Percentiles rank a stretch among this genome's conserved stretches.
These are phyloP conservation scores for Coturnix japonica DNA, from an alignment of 2,113 vertebrate species.

Conservation along the genomic window DNA sequence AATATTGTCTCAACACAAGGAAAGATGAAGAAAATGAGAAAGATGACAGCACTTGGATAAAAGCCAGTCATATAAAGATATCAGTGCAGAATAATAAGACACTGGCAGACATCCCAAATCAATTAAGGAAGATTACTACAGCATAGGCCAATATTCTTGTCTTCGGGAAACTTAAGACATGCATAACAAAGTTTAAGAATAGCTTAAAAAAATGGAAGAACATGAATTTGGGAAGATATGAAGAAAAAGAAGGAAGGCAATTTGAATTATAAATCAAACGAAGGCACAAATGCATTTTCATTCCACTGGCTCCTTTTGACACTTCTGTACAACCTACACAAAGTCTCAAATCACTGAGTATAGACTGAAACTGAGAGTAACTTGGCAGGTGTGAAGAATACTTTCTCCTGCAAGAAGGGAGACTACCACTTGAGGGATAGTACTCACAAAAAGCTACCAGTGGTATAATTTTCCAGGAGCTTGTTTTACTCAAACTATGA, in stretches of 20 bases:
- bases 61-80: slow-evolving; percentile 70
- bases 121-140: slow-evolving; percentile 76
- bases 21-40: slow-evolving; percentile 59
- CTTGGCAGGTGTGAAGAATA: background rate
- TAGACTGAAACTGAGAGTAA: background rate
- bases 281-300: background rate
- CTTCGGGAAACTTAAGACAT: slow-evolving; percentile 59
- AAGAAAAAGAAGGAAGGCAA: background rate
- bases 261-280: slow-evolving; percentile 24
- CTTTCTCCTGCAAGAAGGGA: background rate
- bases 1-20: slow-evolving; percentile 53
- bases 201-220: slow-evolving; percentile 18
- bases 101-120: slow-evolving; percentile 76
- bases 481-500: background rate
- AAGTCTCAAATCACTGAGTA: background rate
- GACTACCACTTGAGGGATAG: background rate
- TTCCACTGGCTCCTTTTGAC: background rate
- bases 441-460: background rate
- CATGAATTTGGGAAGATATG: background rate
- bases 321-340: background rate
- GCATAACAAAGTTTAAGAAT: slow-evolving; percentile 42
- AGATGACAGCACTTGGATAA: slow-evolving; percentile 58
- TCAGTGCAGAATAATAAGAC: slow-evolving; percentile 57
- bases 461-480: background rate
- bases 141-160: slow-evolving; percentile 42